Conservation (phyloP, 2,797 vertebrate species). For the Hippopotamyrus pictus region DNA sequence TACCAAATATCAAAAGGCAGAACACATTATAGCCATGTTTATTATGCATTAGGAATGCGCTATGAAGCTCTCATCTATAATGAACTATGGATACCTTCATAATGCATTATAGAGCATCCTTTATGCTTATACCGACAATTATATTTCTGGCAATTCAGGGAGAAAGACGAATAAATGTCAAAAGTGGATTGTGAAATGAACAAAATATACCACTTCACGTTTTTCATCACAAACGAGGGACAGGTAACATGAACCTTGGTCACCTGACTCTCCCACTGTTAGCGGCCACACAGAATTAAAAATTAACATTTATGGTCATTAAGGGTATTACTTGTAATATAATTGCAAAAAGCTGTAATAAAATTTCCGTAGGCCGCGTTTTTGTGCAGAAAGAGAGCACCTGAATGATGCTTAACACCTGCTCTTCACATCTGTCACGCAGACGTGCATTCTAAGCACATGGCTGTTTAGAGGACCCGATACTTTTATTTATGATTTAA, state of each 20-base stretch:
- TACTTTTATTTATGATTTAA: constrained; percentile 10
- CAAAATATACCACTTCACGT: not conserved
- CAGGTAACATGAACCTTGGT: not conserved
- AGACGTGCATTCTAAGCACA: not conserved
- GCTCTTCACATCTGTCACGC: not conserved
- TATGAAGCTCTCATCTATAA: not conserved
- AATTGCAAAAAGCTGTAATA: not conserved
- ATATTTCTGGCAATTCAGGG: not conserved
- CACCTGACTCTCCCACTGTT: not conserved
- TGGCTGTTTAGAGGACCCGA: not conserved
- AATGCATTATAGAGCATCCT: not conserved
- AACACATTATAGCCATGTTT: not conserved
- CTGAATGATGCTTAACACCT: constrained; percentile 11
- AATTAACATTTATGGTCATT: not conserved
- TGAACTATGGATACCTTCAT: not conserved
- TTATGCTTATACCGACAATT: not conserved
- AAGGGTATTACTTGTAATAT: constrained; percentile 5
- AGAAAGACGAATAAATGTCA: not conserved
- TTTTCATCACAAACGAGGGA: not conserved
- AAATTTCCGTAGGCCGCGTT: not conserved
- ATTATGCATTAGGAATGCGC: not conserved
- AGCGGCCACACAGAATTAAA: not conserved
- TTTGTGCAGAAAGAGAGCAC: not conserved
- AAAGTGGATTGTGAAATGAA: not conserved
- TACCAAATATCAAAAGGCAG: not conserved